phyloP scores from a whole-genome alignment of 2,113 vertebrate species.

The Hystrix cristata region DNA sequence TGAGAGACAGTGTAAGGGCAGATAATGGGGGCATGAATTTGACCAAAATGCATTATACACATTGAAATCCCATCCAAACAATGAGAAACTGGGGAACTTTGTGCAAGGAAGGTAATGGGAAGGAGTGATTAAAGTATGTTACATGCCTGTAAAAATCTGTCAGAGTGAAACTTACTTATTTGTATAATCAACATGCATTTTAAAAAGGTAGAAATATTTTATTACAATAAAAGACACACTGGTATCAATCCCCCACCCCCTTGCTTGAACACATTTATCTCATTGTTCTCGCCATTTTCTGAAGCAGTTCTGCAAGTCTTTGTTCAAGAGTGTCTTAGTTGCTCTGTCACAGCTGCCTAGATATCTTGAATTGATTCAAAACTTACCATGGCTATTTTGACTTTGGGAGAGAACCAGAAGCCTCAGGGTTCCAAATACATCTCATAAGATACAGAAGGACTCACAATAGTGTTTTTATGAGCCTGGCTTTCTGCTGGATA shows the following conservation, averaged over 20 bases:
- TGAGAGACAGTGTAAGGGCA: not conserved
- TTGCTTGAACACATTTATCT: not conserved
- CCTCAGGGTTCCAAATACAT: not conserved
- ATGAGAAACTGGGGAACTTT: not conserved
- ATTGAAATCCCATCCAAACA: not conserved
- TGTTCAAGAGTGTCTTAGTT: not conserved
- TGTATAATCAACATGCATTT: not conserved
- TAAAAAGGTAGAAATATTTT: not conserved
- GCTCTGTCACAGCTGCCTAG: rapidly evolving
- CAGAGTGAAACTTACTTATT: not conserved
- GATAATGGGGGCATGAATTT: too few relatives aligned
- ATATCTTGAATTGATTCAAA: not conserved
- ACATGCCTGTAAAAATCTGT: not conserved
- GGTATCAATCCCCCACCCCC: not conserved
- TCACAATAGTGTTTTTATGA: not conserved
- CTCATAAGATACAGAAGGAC: not conserved
- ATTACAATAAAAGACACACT: not conserved
- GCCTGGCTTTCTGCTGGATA: not conserved
- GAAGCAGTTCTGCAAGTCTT: not conserved
- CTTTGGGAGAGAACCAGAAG: not conserved
- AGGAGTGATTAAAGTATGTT: not conserved
- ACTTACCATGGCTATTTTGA: not conserved
- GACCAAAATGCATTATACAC: not conserved
- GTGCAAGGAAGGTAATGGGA: not conserved
- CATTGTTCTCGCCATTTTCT: not conserved